Evolutionary conservation across 2,888 invertebrate genomes (phyloP), one percentile per base, ranked within the genome.

Genomic region (Lithodes maja): DNA sequence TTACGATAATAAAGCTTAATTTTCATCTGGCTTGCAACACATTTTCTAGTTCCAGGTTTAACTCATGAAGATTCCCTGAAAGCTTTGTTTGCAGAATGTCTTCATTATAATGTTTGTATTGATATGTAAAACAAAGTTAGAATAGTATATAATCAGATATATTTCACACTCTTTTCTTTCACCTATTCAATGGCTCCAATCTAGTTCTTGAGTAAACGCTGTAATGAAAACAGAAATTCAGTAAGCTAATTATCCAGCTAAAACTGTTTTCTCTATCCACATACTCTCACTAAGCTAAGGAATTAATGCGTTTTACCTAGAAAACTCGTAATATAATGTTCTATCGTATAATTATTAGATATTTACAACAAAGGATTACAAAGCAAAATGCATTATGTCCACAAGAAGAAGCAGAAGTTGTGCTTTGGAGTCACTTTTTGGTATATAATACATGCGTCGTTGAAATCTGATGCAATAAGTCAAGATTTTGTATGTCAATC

Each of bases 371-470:
- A 78, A 68, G 49, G 33, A 77, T 85, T 55, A 85, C 78, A 78
- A 77, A 83, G 74, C 74, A 83, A 52, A 83, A 83, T 15, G 2
- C 53, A 78, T 85, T 85, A 77, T 78, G 33, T 85, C 79, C 85
- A 78, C 77, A 68, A 61, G 54, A 61, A 78, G 85, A 77, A 77
- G 61, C 55, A 78, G 77, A 49, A 3, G 49, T 55, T 78, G 61
- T 61, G 49, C 78, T 49, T 77, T 85, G 78, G 78, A 77, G 61
- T 55, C 5, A 79, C 55, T 33, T 78, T 77, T 75, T 49, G 61
- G 2, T 50, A 85, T 33, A 33, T 54, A 33, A 9, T 12, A 75
- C 52, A 50, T 7, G 5, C 1, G 52, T 17, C 52, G 54, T 17
- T 53, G 77, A 1, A 75, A 84, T 77, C 61, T 49, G 61, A 68